Percentiles rank a stretch among this genome's conserved stretches.
Conservation (phyloP, 2,888 invertebrate genomes). For the Eumerus sabulonum region DNA sequence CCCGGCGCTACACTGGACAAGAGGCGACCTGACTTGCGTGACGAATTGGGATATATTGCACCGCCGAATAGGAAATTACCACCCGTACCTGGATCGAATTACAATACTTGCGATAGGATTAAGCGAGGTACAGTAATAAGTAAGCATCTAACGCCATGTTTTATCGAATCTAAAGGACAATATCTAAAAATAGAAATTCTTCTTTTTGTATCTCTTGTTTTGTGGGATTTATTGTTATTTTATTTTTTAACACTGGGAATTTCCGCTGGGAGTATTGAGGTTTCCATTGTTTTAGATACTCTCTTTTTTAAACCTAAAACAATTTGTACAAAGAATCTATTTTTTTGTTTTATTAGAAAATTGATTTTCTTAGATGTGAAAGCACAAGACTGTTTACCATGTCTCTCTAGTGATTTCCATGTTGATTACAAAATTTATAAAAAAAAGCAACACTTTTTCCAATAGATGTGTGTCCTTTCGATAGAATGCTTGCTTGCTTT, state of each 20-base stretch:
- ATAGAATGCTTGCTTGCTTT: slow-evolving; percentile 56
- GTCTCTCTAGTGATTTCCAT: not conserved
- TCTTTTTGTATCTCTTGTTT: slow-evolving; percentile 23
- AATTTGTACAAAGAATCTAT: slow-evolving; percentile 14
- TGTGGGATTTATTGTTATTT: slow-evolving; percentile 16
- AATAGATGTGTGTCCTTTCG: slow-evolving; percentile 65
- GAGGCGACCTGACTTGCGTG: slow-evolving; percentile 89
- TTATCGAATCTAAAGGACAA: slow-evolving; percentile 67
- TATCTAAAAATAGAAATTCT: slow-evolving; percentile 54
- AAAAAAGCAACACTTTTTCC: not conserved
- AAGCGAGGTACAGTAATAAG: slow-evolving; percentile 95
- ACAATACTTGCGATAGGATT: slow-evolving; percentile 95
- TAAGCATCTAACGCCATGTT: slow-evolving; percentile 82
- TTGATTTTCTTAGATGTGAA: slow-evolving; percentile 21
- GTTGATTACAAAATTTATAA: no score
- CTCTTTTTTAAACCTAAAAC: not conserved
- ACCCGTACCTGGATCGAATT: slow-evolving; percentile 94
- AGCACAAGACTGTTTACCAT: slow-evolving; percentile 2
- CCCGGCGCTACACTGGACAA: slow-evolving; percentile 89
- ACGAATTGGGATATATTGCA: slow-evolving; percentile 95
- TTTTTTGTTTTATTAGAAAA: not conserved
- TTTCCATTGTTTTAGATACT: slow-evolving; percentile 27
- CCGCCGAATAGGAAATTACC: slow-evolving; percentile 95
- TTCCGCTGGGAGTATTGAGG: slow-evolving; percentile 51
- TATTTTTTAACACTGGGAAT: slow-evolving; percentile 56